Evolutionary conservation across 2,888 invertebrate genomes (phyloP).

Genomic region (Horisme vitalbata): DNA sequence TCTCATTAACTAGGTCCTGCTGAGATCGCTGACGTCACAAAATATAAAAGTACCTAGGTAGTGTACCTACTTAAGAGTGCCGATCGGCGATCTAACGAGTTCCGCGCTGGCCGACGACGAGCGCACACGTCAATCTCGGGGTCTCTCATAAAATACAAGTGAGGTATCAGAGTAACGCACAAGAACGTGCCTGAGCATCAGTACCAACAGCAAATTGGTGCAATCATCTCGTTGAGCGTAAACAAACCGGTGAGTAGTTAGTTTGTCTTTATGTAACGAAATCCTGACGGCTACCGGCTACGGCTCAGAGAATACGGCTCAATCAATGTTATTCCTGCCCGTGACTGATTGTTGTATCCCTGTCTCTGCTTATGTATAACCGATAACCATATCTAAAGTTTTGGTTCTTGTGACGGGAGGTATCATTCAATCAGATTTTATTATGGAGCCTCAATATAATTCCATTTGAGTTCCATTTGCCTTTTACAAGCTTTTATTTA

Average conservation of each 20-base stretch:
- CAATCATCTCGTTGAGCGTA: constrained; percentile 80
- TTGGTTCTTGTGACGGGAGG: constrained; percentile 2
- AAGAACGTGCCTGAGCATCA: constrained; percentile 72
- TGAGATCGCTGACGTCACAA: constrained; percentile 3
- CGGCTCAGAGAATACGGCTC: constrained; percentile 22
- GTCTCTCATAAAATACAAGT: constrained; percentile 36
- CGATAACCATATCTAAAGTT: neutral
- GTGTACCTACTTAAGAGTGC: constrained; percentile 47
- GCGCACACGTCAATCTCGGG: constrained; percentile 50
- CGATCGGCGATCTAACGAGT: constrained; percentile 59
- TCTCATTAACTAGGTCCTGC: no score
- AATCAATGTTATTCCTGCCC: constrained; percentile 31
- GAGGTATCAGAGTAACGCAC: constrained; percentile 34
- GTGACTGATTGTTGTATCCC: constrained; percentile 15
- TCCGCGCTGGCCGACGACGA: constrained; percentile 54
- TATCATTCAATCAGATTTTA: no score
- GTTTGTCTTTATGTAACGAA: constrained; percentile 59
- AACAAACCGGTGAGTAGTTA: constrained; percentile 76
- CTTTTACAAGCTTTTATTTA: no score
- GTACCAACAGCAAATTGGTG: constrained; percentile 71
- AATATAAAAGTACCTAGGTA: constrained; percentile 5
- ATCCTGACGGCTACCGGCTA: constrained; percentile 20
- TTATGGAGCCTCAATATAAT: no score
- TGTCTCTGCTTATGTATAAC: constrained; percentile 1
- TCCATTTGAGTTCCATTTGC: no score